phyloP scores from a whole-genome alignment of 1,140 invertebrate species.

The Drosophila subobscura region DNA sequence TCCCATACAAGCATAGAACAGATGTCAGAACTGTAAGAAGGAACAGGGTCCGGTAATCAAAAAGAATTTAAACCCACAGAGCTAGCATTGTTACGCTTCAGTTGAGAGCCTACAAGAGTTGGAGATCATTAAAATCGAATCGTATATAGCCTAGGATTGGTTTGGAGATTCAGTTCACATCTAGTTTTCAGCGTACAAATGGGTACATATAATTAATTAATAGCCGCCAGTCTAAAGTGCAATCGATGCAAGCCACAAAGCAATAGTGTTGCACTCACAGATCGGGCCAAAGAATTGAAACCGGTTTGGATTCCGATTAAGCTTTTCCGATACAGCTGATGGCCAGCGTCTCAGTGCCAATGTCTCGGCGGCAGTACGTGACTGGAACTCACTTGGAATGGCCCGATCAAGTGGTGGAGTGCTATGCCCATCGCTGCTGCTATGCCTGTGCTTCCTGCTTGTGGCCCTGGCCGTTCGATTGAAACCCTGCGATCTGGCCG shows the following conservation, averaged over 20 bases:
- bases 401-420: constrained; percentile 26
- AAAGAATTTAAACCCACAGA: no score
- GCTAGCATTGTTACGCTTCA: constrained; percentile 3
- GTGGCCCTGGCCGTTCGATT: constrained; percentile 46
- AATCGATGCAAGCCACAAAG: constrained; percentile 26
- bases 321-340: constrained; percentile 22
- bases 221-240: constrained; percentile 37
- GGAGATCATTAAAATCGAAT: background rate
- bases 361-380: constrained; percentile 36
- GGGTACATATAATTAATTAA: constrained; percentile 25
- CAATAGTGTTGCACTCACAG: constrained; percentile 37
- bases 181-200: constrained; percentile 17
- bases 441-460: constrained; percentile 25
- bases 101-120: background rate
- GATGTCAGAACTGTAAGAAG: constrained; percentile 1
- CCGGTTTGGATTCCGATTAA: constrained; percentile 44
- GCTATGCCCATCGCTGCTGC: constrained; percentile 18
- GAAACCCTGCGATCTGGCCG: constrained; percentile 85
- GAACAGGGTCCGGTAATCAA: background rate
- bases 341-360: background rate
- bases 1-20: constrained; percentile 17
- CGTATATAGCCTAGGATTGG: constrained; percentile 21
- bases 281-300: constrained; percentile 54
- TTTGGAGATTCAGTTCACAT: constrained; percentile 23
- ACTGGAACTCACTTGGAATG: constrained; percentile 46